Conservation (phyloP, 2,888 invertebrate species). For the Limnephilus lunatus region DNA sequence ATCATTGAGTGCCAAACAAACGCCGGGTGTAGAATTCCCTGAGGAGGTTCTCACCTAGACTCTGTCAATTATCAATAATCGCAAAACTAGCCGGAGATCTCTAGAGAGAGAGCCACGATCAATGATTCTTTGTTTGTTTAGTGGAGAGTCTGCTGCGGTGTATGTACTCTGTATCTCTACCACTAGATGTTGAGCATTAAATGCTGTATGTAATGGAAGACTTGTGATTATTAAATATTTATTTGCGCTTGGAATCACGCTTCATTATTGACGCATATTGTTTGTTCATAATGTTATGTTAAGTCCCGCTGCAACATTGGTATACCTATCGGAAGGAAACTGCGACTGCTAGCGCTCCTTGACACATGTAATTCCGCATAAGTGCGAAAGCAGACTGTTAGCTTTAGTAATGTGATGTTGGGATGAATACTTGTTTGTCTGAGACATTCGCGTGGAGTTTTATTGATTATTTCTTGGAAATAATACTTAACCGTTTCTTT, state of each 20-base stretch:
- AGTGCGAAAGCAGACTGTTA: constrained; percentile 42
- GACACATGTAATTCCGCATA: constrained; percentile 28
- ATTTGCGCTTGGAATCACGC: constrained; percentile 39
- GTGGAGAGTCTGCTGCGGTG: neutral
- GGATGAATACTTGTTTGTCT: neutral
- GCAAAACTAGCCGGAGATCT: neutral
- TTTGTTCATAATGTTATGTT: constrained; percentile 6
- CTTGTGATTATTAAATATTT: constrained; percentile 40
- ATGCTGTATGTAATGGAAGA: constrained; percentile 20
- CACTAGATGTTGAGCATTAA: constrained; percentile 5
- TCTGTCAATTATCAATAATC: constrained; percentile 40
- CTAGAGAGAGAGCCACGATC: constrained; percentile 8
- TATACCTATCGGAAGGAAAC: neutral
- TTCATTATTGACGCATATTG: constrained; percentile 2
- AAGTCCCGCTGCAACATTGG: neutral
- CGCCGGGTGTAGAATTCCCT: neutral
- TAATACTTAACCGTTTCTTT: constrained; percentile 38
- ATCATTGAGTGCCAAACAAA: constrained; percentile 35
- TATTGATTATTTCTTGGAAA: constrained; percentile 46
- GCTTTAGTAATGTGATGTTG: constrained; percentile 30
- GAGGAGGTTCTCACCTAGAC: neutral
- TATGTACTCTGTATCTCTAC: neutral
- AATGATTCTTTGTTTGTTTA: neutral
- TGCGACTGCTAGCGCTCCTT: neutral
- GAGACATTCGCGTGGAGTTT: constrained; percentile 22